Base-by-base conservation (phyloP, 35 echinoderm and acorn worm genomes). In the Amphiura filiformis region DNA sequence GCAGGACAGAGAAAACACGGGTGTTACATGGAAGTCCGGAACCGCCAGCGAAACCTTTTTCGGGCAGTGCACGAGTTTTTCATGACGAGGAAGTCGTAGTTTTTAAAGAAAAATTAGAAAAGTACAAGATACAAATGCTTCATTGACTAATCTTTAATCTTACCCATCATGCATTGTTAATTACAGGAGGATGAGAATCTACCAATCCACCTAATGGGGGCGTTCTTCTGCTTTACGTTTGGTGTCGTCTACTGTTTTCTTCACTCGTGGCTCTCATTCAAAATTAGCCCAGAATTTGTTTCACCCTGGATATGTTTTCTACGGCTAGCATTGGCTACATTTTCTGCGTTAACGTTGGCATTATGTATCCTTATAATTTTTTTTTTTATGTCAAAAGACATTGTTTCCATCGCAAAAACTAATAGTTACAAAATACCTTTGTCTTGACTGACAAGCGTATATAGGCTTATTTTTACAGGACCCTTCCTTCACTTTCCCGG, bases 311-410 rank as follows among this genome's bases (percentile, higher is more conserved):
- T 90, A 0, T 90, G 88, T 41, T 40, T 77, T 28, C 26, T 78
- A 1, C 37, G 88, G 76, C 39, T 90, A 28, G 57, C 81, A 20
- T 49, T 90, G 36, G 80, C 80, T 1, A 65, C 80, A 0, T 65
- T 90, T 4, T 38, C 57, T 18, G 65, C 61, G 26, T 40, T 81
- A 28, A 34, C 77, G 34, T 84, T 82, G 32, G 81, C 81, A 77
- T 37, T 90, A 22, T 80, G 88, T 90, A 90, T 90, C 88, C 88
- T 90, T 90, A 84, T 82, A 49, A 75, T n/a, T n/a, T n/a, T n/a
- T n/a, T n/a, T n/a, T n/a, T n/a, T n/a, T n/a, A n/a, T n/a, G n/a
- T n/a, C n/a, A n/a, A n/a, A n/a, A n/a, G n/a, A n/a, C n/a, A n/a
- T n/a, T n/a, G n/a, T n/a, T n/a, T n/a, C n/a, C n/a, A n/a, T n/a